Evolutionary conservation across 2,888 invertebrate genomes (phyloP).

Genomic region (Scaptomyza reducta): DNA sequence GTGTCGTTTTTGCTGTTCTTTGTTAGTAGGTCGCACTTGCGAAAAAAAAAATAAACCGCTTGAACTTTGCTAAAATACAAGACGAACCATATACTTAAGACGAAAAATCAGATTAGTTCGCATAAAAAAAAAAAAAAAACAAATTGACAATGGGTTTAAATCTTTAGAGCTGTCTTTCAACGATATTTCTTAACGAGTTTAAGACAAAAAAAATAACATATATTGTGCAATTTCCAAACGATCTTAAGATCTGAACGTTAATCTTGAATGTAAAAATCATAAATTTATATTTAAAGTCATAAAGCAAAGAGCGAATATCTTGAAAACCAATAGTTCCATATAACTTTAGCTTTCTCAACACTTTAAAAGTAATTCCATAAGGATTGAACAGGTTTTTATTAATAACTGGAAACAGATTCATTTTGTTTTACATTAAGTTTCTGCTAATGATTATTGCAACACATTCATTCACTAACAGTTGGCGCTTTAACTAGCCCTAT

Average conservation of each 20-base stretch:
- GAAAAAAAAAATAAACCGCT: slow-evolving; percentile 49
- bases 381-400: too few relatives aligned
- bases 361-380: too few relatives aligned
- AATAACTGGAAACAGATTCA: too few relatives aligned
- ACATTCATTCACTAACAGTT: neutral
- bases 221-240: neutral
- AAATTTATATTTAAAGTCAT: neutral
- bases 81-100: neutral
- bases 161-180: neutral
- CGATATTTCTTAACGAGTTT: neutral
- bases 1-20: slow-evolving; percentile 62
- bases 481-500: neutral
- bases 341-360: neutral
- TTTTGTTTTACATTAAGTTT: too few relatives aligned
- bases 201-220: neutral
- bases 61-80: slow-evolving; percentile 62
- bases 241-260: too few relatives aligned
- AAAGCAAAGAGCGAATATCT: neutral
- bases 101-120: neutral
- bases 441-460: neutral
- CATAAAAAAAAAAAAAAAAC: too few relatives aligned
- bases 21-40: slow-evolving; percentile 72
- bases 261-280: neutral
- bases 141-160: neutral
- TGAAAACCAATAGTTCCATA: neutral